Conservation (phyloP, 2,797 vertebrate genomes). For the Hapalemur alaotrensis region DNA sequence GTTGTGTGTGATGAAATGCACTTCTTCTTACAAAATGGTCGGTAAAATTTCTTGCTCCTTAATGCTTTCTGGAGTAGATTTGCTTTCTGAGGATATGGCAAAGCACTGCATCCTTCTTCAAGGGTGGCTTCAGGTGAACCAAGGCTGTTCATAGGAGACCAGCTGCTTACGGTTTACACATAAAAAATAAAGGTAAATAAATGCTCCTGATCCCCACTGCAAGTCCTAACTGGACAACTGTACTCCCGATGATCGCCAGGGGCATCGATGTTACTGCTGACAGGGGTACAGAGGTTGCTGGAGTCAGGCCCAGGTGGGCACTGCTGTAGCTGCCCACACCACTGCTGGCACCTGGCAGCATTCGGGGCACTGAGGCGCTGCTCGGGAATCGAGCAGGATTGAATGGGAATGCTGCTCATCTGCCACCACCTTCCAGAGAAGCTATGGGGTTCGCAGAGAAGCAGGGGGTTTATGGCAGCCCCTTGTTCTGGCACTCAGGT, state of each 20-base stretch:
- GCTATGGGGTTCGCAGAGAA: background rate
- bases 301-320: background rate
- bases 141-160: background rate
- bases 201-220: background rate
- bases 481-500: background rate
- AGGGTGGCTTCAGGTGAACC: background rate
- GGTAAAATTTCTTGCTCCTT: background rate
- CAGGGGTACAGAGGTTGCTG: background rate
- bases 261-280: background rate
- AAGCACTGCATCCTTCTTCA: background rate
- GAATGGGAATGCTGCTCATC: background rate
- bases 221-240: background rate
- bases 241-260: fast-evolving
- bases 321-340: background rate
- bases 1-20: background rate
- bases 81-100: background rate
- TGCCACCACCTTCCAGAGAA: background rate
- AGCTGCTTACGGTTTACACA: background rate
- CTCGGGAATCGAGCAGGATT: background rate
- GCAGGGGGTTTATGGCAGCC: no score
- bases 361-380: background rate
- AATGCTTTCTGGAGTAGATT: background rate
- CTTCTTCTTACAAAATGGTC: background rate
- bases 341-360: background rate
- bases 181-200: background rate